These are phyloP conservation scores for Apis cerana DNA, from an alignment of 1,140 invertebrate species.

Conservation along the genomic window DNA sequence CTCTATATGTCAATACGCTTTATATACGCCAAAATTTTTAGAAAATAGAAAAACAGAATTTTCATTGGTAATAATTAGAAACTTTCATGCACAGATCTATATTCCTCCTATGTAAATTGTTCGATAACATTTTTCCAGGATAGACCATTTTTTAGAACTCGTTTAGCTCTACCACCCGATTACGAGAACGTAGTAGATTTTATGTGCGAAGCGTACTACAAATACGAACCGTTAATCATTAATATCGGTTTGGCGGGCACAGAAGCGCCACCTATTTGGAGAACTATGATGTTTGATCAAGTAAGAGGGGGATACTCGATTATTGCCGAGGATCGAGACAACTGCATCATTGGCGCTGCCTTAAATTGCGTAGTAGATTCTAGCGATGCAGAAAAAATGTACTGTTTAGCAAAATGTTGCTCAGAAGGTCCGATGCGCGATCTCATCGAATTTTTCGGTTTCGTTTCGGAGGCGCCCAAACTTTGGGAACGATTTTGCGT, in stretches of 20 bases:
- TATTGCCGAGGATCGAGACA: slow-evolving; percentile 75
- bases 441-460: slow-evolving; percentile 76
- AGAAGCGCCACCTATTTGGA: slow-evolving; percentile 38
- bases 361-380: slow-evolving; percentile 72
- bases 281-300: slow-evolving; percentile 65
- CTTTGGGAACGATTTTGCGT: slow-evolving; percentile 74
- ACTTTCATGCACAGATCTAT: too few relatives aligned
- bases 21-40: too few relatives aligned
- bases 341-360: slow-evolving; percentile 75
- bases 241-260: slow-evolving; percentile 62
- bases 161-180: slow-evolving; percentile 68
- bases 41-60: too few relatives aligned
- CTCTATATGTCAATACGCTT: too few relatives aligned
- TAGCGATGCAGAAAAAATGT: slow-evolving; percentile 69
- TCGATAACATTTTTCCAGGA: slow-evolving; percentile 18
- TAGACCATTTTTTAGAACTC: slow-evolving; percentile 32
- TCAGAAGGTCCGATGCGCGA: slow-evolving; percentile 62
- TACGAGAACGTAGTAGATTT: slow-evolving; percentile 69
- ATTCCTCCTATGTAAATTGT: neutral
- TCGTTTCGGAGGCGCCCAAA: slow-evolving; percentile 70
- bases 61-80: too few relatives aligned
- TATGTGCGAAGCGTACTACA: slow-evolving; percentile 69
- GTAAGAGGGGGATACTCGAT: slow-evolving; percentile 75
- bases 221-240: slow-evolving; percentile 63
- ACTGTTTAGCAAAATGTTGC: slow-evolving; percentile 68